These are phyloP conservation scores for Spea hammondii DNA, from an alignment of 2,797 vertebrate species.

Conservation along the genomic window DNA sequence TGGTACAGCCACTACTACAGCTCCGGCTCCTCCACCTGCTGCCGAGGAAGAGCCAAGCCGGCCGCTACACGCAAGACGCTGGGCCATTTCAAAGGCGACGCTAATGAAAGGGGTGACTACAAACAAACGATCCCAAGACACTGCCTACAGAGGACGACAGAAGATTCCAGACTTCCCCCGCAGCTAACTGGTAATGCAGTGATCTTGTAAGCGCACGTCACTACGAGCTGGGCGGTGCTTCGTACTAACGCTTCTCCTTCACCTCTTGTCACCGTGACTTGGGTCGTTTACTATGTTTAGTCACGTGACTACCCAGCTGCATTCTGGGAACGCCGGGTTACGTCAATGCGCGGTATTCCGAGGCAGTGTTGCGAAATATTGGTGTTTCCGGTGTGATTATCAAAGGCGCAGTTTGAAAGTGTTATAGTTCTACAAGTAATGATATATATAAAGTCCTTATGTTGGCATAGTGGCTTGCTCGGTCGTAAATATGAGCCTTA, in stretches of 20 bases:
- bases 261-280: slow-evolving; percentile 11
- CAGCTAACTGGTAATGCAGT: background rate
- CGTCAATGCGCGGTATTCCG: background rate
- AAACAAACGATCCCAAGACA: background rate
- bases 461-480: no score
- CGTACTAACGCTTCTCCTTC: background rate
- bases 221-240: background rate
- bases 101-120: slow-evolving; percentile 11
- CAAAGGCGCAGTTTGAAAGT: no score
- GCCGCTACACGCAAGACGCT: slow-evolving; percentile 21
- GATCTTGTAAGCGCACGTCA: slow-evolving; percentile 21
- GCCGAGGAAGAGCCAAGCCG: slow-evolving; percentile 15
- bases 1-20: background rate
- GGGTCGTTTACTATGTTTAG: background rate
- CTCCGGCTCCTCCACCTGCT: background rate
- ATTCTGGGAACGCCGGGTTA: background rate
- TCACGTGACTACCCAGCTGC: slow-evolving; percentile 25
- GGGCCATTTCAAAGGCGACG: slow-evolving; percentile 30
- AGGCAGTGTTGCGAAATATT: background rate
- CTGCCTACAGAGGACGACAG: background rate
- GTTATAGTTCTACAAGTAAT: no score
- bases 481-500: no score
- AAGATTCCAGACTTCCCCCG: slow-evolving; percentile 15
- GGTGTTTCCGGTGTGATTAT: background rate
- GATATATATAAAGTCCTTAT: no score